phyloP scores from a whole-genome alignment of 2,113 vertebrate species.

The Puntigrus tetrazona region DNA sequence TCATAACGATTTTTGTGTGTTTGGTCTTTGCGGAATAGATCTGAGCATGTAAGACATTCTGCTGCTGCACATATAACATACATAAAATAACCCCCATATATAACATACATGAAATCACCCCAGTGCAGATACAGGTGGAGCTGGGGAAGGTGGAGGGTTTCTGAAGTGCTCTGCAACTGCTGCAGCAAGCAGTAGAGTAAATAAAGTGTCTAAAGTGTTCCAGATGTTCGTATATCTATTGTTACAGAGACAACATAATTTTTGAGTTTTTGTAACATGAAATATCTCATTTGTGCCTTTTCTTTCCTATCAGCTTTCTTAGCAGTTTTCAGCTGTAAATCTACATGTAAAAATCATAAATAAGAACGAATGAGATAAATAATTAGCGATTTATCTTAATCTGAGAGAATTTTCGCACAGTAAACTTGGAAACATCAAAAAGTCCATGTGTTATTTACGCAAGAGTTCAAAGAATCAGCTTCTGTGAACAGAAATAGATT shows the following conservation, averaged over 20 bases:
- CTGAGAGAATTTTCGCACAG: neutral
- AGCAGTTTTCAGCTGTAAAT: neutral
- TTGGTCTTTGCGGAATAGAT: no score
- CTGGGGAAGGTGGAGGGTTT: neutral
- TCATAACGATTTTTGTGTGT: no score
- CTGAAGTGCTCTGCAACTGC: no score
- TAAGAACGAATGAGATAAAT: neutral
- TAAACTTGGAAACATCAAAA: neutral
- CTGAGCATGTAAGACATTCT: no score
- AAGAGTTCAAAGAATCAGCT: constrained; percentile 13
- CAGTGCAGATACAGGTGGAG: neutral
- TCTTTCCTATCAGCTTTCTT: neutral
- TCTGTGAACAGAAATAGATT: neutral
- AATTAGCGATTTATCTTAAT: neutral
- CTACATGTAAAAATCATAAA: neutral
- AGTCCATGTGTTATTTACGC: neutral
- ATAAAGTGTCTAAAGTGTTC: no score
- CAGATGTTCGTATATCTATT: neutral
- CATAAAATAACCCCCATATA: no score
- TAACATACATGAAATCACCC: neutral
- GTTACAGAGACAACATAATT: neutral
- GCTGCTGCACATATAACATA: no score
- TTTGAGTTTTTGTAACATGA: neutral
- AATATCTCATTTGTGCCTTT: neutral
- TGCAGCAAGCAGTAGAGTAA: no score